Evolutionary conservation across 2,797 vertebrate genomes (phyloP).

Genomic region (Kryptolebias ocellatus): DNA sequence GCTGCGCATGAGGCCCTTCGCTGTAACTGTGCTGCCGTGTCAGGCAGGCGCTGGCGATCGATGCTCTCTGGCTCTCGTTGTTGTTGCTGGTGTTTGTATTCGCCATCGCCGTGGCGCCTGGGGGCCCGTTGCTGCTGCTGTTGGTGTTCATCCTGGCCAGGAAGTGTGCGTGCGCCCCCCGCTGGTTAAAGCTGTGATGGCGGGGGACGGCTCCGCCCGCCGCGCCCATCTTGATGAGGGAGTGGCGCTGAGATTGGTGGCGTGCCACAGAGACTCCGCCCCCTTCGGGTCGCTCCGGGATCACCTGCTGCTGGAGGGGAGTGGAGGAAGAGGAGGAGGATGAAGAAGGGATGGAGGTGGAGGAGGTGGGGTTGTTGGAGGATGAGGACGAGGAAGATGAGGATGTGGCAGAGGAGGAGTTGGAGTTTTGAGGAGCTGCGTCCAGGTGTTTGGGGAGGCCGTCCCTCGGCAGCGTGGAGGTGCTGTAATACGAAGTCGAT

Average conservation of each 20-base stretch:
- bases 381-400: conserved; percentile 55
- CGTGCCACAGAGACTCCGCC: conserved; percentile 32
- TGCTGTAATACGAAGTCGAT: conserved; percentile 65
- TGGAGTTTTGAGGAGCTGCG: conserved; percentile 60
- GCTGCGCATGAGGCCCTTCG: conserved; percentile 65
- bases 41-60: conserved; percentile 63
- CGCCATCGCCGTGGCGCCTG: accelerated
- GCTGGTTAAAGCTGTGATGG: conserved; percentile 81
- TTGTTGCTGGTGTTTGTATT: background rate
- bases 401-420: conserved; percentile 39
- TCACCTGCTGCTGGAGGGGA: conserved; percentile 59
- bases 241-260: conserved; percentile 74
- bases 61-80: conserved; percentile 37
- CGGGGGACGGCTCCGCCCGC: conserved; percentile 62
- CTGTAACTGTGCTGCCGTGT: conserved; percentile 86
- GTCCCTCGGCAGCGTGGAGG: conserved; percentile 77
- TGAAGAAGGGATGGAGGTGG: conserved; percentile 50
- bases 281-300: conserved; percentile 44
- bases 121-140: conserved; percentile 66
- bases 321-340: conserved; percentile 64
- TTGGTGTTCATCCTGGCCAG: conserved; percentile 82
- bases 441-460: conserved; percentile 74
- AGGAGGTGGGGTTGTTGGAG: conserved; percentile 65
- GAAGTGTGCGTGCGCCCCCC: conserved; percentile 55
- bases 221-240: conserved; percentile 79